Base-by-base conservation (phyloP, 2,888 invertebrate species). In the Drosophila borealis region DNA sequence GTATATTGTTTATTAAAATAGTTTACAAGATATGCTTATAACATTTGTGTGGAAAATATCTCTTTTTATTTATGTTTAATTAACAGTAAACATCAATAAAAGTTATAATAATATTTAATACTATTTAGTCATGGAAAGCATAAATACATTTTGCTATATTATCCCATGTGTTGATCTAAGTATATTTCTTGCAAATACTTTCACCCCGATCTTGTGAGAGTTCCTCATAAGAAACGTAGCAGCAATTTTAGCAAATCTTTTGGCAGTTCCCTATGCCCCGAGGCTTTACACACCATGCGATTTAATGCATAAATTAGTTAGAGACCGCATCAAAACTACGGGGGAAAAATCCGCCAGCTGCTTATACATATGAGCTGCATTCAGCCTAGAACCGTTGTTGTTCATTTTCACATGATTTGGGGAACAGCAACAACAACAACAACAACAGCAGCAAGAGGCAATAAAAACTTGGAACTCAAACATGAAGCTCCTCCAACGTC, bases 401-500 rank as follows among this genome's bases (percentile, higher is more conserved):
- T 34, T 56, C 72, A 78, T 84, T 82, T 80, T 88, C 84, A 88
- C 88, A 84, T 88, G 86, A 77, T 76, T 70, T 66, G 54, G 53
- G 42, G 37, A 46, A 45, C 65, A 60, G 37, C 44, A 67, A 66
- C 34, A 46, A n/a, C 46, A 19, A n/a, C n/a, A n/a, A n/a, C 17
- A 44, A 45, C 25, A 45, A 49, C 33, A 49, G 14, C 48, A 33
- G 29, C 50, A 56, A 36, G 21, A 17, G 39, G 69, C 56, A 74
- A 81, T 73, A 83, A 81, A 62, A 60, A 51, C 60, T 70, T 50
- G 62, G 42, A 56, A 56, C 48, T 51, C 49, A 53, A 48, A 55
- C 70, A 71, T 60, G 59, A 57, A 51, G 65, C 51, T 48, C 17
- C 51, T 44, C 41, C 61, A 55, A 46, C 14, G 57, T n/a, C 55